phyloP scores from a whole-genome alignment of 2,888 invertebrate species.

The Xestia sexstrigata region DNA sequence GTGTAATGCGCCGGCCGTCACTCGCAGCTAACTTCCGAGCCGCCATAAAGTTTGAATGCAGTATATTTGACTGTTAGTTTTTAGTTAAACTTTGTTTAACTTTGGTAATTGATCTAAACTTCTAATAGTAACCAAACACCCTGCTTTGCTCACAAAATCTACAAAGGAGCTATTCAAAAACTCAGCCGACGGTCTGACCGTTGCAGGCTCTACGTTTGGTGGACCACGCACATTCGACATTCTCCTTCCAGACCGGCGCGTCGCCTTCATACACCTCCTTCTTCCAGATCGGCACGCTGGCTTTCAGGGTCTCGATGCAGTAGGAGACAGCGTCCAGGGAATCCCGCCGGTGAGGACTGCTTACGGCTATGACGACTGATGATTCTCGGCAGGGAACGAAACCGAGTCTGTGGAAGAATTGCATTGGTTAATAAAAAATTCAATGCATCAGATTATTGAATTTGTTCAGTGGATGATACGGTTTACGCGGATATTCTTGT shows the following conservation, averaged over 20 bases:
- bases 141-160: not conserved
- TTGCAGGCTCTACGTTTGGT: slow-evolving; percentile 80
- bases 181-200: slow-evolving; percentile 68
- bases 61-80: not conserved
- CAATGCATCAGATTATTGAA: not conserved
- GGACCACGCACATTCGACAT: slow-evolving; percentile 95
- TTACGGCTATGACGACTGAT: slow-evolving; percentile 97
- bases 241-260: slow-evolving; percentile 94
- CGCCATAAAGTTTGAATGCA: not conserved
- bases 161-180: slow-evolving; percentile 3
- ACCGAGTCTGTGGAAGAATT: slow-evolving; percentile 91
- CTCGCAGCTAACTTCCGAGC: not conserved
- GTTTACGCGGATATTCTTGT: too few relatives aligned
- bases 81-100: too few relatives aligned
- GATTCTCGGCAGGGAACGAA: slow-evolving; percentile 96
- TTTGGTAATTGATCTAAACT: not conserved
- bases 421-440: not conserved
- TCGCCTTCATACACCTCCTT: slow-evolving; percentile 95
- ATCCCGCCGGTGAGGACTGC: slow-evolving; percentile 96
- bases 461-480: not conserved
- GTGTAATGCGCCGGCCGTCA: not conserved
- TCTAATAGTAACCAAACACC: slow-evolving; percentile 4
- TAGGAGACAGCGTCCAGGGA: slow-evolving; percentile 95
- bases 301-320: slow-evolving; percentile 96
- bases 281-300: slow-evolving; percentile 98